A percentile compares a stretch with the other conserved stretches of the same genome.
phyloP scores from a whole-genome alignment of 2,888 invertebrate species.

The Volucella zonaria region DNA sequence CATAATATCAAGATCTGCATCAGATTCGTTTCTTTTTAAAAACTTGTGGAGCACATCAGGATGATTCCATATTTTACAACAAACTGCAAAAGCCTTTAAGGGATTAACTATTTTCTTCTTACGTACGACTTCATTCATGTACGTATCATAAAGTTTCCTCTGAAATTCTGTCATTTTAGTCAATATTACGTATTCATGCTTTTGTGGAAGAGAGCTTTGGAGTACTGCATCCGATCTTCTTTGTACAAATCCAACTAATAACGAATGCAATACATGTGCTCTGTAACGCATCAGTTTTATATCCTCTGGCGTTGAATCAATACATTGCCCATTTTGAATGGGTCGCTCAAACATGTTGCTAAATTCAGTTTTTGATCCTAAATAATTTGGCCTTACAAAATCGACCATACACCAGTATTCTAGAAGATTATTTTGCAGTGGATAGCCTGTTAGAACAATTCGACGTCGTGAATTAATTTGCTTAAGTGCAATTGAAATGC shows the following conservation, averaged over 20 bases:
- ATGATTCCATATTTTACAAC: conserved; percentile 99
- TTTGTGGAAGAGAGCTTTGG: conserved; percentile 95
- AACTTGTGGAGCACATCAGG: conserved; percentile 96
- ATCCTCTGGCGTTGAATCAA: conserved; percentile 97
- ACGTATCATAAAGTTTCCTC: conserved; percentile 93
- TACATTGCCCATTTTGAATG: conserved; percentile 98
- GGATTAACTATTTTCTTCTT: conserved; percentile 96
- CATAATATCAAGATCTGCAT: conserved; percentile 91
- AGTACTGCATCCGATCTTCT: conserved; percentile 96
- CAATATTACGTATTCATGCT: conserved; percentile 96
- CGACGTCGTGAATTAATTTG: conserved; percentile 96
- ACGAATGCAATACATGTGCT: conserved; percentile 96
- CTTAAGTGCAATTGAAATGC: conserved; percentile 96
- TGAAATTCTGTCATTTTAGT: conserved; percentile 95
- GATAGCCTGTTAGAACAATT: conserved; percentile 98
- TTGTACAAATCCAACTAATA: conserved; percentile 98
- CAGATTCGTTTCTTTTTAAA: conserved; percentile 90
- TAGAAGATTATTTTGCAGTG: conserved; percentile 97
- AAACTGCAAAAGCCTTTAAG: conserved; percentile 98
- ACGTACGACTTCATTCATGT: conserved; percentile 95
- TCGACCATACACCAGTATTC: conserved; percentile 99
- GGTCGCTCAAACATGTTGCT: conserved; percentile 99
- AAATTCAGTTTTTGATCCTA: conserved; percentile 98
- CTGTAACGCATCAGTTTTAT: conserved; percentile 96
- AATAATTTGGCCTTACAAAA: conserved; percentile 97